Conservation (phyloP, 2,113 vertebrate genomes). For the Anoplopoma fimbria region DNA sequence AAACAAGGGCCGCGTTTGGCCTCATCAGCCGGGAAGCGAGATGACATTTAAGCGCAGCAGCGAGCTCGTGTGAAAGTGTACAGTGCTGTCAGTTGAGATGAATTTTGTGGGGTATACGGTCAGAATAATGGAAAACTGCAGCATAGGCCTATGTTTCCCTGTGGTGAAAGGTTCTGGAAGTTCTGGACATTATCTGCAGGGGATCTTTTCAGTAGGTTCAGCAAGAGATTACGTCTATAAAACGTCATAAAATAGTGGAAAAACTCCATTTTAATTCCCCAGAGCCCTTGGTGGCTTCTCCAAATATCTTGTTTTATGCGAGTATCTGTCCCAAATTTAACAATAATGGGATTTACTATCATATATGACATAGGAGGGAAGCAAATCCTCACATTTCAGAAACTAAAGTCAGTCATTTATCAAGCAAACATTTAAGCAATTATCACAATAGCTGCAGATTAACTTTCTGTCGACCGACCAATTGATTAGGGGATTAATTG, state of each 20-base stretch:
- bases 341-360: too few relatives aligned
- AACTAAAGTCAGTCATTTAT: too few relatives aligned
- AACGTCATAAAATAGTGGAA: background rate
- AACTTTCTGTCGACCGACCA: background rate
- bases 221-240: background rate
- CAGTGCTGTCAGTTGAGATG: background rate
- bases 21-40: slow-evolving; percentile 7
- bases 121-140: background rate
- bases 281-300: too few relatives aligned
- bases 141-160: background rate
- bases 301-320: background rate
- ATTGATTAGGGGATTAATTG: background rate
- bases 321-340: background rate
- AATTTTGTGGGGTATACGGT: background rate
- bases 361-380: too few relatives aligned
- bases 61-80: background rate
- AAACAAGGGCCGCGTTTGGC: background rate
- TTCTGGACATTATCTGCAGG: background rate
- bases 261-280: background rate
- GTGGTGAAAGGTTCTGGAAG: background rate
- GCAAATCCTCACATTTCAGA: too few relatives aligned
- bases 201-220: background rate
- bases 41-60: slow-evolving; percentile 33
- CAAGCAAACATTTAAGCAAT: too few relatives aligned
- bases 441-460: too few relatives aligned